Conservation (phyloP, 2,888 invertebrate species). For the Cephus pulcher region DNA sequence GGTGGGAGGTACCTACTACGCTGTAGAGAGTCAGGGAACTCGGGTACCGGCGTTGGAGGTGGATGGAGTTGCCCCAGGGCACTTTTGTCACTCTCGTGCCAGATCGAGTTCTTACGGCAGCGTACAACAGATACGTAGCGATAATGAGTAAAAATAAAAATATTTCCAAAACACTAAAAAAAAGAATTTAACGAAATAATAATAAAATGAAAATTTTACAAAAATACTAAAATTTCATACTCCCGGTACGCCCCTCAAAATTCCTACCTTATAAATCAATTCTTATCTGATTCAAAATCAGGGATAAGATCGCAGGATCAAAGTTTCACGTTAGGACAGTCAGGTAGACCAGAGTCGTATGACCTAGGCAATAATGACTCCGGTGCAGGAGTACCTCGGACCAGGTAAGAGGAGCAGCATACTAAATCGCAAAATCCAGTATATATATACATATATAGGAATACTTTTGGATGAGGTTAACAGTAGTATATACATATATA, state of each 20-base stretch:
- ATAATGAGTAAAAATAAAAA: background rate
- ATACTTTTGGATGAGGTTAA: too few species aligned
- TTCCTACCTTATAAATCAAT: too few species aligned
- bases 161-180: background rate
- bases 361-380: background rate
- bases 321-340: background rate
- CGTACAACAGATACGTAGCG: constrained; percentile 5
- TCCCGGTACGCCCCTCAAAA: too few species aligned
- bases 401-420: background rate
- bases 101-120: constrained; percentile 31
- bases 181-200: background rate
- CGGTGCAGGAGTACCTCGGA: background rate
- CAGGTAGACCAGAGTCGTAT: background rate
- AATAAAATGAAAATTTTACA: background rate
- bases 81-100: constrained; percentile 49
- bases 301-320: background rate
- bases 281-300: background rate
- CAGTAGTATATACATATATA: too few species aligned
- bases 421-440: background rate
- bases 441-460: background rate
- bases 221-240: too few species aligned
- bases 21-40: constrained; percentile 25
- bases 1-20: constrained; percentile 29
- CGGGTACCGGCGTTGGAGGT: background rate
- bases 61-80: constrained; percentile 40